phyloP scores from a whole-genome alignment of 2,888 invertebrate species.

The Clostera curtula region DNA sequence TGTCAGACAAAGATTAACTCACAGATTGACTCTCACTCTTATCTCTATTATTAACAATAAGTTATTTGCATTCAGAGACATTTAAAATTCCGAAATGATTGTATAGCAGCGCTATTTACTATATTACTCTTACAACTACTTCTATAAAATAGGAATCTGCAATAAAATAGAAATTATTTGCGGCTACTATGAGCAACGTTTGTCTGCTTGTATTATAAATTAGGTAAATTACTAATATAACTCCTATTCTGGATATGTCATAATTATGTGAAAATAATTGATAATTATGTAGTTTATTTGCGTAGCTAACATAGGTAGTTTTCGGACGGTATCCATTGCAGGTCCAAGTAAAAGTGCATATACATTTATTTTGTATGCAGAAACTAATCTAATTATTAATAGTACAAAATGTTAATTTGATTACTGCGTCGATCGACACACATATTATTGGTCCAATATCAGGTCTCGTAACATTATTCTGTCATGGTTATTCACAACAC shows the following conservation, averaged over 20 bases:
- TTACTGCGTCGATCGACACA: slow-evolving; percentile 17
- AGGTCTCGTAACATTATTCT: slow-evolving; percentile 40
- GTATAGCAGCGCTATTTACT: slow-evolving; percentile 26
- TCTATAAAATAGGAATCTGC: slow-evolving; percentile 71
- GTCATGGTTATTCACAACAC: slow-evolving; percentile 44
- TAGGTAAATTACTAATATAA: no score
- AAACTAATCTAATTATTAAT: slow-evolving; percentile 1
- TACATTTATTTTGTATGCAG: slow-evolving; percentile 8
- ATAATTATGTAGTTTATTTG: slow-evolving; percentile 12
- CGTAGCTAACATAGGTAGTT: slow-evolving; percentile 9
- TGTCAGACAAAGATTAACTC: slow-evolving; percentile 21
- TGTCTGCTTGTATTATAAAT: slow-evolving; percentile 12
- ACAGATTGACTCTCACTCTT: slow-evolving; percentile 34
- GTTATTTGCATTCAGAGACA: slow-evolving; percentile 40
- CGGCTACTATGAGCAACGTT: slow-evolving; percentile 14
- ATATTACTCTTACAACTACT: slow-evolving; percentile 59
- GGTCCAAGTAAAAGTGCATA: slow-evolving; percentile 13
- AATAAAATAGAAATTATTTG: slow-evolving; percentile 41
- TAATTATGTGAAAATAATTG: slow-evolving; percentile 13
- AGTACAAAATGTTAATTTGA: slow-evolving; percentile 12
- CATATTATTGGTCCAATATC: slow-evolving; percentile 48
- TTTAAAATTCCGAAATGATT: slow-evolving; percentile 39
- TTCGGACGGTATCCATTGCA: slow-evolving; percentile 38
- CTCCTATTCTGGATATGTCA: slow-evolving; percentile 16
- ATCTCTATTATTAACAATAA: slow-evolving; percentile 32